A percentile compares a stretch with the other conserved stretches of the same genome.
These are phyloP conservation scores for Brachylomia viminalis DNA, from an alignment of 2,888 invertebrate genomes.

Conservation along the genomic window DNA sequence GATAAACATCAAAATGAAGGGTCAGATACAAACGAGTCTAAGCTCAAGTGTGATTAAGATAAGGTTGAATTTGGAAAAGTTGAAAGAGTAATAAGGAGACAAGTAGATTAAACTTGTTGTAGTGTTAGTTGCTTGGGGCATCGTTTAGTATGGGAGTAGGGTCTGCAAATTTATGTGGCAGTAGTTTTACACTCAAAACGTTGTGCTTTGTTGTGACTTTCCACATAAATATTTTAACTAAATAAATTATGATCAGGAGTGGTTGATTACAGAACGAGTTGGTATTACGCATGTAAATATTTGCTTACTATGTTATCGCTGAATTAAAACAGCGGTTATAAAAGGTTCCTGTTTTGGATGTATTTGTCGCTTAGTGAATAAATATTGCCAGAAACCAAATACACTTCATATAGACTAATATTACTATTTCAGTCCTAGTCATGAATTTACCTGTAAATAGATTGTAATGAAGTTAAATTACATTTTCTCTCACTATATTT, in stretches of 20 bases:
- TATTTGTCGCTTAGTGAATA: conserved; percentile 27
- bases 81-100: conserved; percentile 65
- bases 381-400: conserved; percentile 33
- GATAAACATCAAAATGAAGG: conserved; percentile 64
- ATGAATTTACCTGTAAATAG: conserved; percentile 13
- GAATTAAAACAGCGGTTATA: conserved; percentile 15
- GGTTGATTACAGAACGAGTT: conserved; percentile 62
- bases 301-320: conserved; percentile 26
- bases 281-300: conserved; percentile 55
- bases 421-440: conserved; percentile 12
- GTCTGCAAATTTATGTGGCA: conserved; percentile 78
- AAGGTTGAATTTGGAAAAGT: conserved; percentile 65
- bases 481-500: not conserved
- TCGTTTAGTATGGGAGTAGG: conserved; percentile 77
- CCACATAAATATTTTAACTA: conserved; percentile 70
- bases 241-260: conserved; percentile 64
- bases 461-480: conserved; percentile 8
- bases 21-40: conserved; percentile 43
- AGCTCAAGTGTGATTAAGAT: conserved; percentile 58
- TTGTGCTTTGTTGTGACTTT: conserved; percentile 77
- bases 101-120: conserved; percentile 74
- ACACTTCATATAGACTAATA: conserved; percentile 5
- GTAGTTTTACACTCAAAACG: conserved; percentile 75
- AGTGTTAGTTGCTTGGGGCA: conserved; percentile 74
- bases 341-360: conserved; percentile 33